Conservation (phyloP, 2,888 invertebrate genomes). For the Luperina nickerlii region DNA sequence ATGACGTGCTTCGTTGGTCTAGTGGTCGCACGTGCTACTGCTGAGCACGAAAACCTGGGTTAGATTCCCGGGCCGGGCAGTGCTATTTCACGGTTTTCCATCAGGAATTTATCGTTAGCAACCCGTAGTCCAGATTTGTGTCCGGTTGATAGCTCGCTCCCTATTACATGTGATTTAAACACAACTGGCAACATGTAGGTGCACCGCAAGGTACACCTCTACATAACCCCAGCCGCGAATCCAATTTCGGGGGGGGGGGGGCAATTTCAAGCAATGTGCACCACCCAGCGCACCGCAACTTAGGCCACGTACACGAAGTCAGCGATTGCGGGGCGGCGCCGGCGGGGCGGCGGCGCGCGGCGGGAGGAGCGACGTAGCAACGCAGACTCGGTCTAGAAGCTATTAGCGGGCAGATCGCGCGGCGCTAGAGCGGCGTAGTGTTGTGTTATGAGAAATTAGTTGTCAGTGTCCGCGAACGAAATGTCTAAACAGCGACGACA, state of each 20-base stretch:
- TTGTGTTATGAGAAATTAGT: too few species aligned
- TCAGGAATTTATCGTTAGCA: neutral
- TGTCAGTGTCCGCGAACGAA: too few species aligned
- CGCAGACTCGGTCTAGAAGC: too few species aligned
- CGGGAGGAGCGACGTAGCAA: too few species aligned
- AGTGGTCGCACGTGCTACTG: neutral
- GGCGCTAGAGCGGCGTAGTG: too few species aligned
- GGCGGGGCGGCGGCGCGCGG: too few species aligned
- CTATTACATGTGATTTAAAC: neutral
- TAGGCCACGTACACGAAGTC: too few species aligned
- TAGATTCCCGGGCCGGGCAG: neutral
- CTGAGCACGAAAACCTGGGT: neutral
- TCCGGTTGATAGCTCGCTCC: neutral
- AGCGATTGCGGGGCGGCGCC: too few species aligned
- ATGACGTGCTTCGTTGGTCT: neutral
- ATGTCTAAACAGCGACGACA: too few species aligned
- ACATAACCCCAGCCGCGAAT: neutral
- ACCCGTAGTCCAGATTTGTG: neutral
- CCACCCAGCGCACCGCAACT: neutral
- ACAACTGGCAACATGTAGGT: neutral
- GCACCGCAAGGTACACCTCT: too few species aligned
- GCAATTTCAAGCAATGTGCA: neutral
- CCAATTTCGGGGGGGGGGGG: neutral
- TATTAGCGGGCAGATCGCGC: too few species aligned
- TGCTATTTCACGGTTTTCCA: neutral